Evolutionary conservation across 2,113 vertebrate genomes (phyloP).

Genomic region (Rhabdomys dilectus): DNA sequence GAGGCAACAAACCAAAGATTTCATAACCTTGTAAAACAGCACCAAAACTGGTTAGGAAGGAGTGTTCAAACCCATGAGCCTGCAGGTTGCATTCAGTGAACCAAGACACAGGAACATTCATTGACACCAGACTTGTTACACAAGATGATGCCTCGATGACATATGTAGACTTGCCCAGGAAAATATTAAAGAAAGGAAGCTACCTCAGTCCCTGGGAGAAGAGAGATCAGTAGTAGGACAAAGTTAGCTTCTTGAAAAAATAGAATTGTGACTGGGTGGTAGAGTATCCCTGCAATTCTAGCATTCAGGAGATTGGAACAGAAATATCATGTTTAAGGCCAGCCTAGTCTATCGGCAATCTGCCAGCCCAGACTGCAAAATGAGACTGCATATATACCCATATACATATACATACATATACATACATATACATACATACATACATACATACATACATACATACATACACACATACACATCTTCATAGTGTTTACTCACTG

Average conservation of each 20-base stretch:
- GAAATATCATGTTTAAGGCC: not conserved
- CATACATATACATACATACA: not conserved
- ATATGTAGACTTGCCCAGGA: not conserved
- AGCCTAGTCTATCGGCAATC: not conserved
- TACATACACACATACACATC: not conserved
- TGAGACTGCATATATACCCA: not conserved
- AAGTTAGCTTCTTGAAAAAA: not conserved
- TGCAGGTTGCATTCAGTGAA: not conserved
- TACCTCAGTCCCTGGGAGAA: not conserved
- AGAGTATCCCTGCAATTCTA: not conserved
- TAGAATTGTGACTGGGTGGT: not conserved
- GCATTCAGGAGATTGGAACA: not conserved
- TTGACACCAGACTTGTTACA: conserved; percentile 6
- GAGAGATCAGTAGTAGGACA: accelerated
- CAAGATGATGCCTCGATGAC: not conserved
- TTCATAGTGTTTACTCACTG: not conserved
- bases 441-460: not conserved
- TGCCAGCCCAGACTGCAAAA: not conserved
- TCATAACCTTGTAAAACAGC: not conserved
- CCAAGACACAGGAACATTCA: not conserved
- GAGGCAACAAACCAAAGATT: not conserved
- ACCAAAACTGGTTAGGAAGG: too few species aligned
- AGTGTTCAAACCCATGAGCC: not conserved
- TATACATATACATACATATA: not conserved
- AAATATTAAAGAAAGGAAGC: not conserved